Evolutionary conservation across 1,140 invertebrate species (phyloP), one percentile per base, ranked within the genome.

Genomic region (Rhyacophila brunnea): DNA sequence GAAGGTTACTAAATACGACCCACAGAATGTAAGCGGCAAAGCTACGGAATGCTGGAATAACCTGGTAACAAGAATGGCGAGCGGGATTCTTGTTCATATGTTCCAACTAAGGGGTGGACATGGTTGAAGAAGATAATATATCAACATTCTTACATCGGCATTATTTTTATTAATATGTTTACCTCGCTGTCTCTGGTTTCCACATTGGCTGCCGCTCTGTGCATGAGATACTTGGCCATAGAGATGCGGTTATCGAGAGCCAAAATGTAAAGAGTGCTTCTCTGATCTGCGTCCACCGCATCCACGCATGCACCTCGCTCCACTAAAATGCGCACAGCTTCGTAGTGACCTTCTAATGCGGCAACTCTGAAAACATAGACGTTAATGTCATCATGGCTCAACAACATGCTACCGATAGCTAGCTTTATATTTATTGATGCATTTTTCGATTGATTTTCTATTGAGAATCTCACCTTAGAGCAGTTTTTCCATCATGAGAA

Each of bases 401-500:
- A n/a, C n/a, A n/a, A n/a, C n/a, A n/a, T n/a, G n/a, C n/a, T n/a
- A n/a, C n/a, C n/a, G n/a, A n/a, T n/a, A n/a, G n/a, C n/a, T n/a
- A n/a, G n/a, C n/a, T n/a, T n/a, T n/a, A n/a, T n/a, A n/a, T n/a
- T n/a, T n/a, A n/a, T n/a, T n/a, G n/a, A n/a, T n/a, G n/a, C n/a
- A n/a, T n/a, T n/a, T n/a, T n/a, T n/a, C n/a, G n/a, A n/a, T n/a
- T n/a, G n/a, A n/a, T n/a, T n/a, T n/a, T n/a, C n/a, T 28, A 28
- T 28, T 28, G 9, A 9, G 9, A 48, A 15, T 11, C 38, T 52
- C 5, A 86, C 76, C 95, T 85, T n/a, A 98, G 80, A 0, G 95
- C 92, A 4, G 94, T 96, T 75, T 94, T 94, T 4, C 94, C 94
- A 75, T 97, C 94, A 70, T 96, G 92, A 18, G 94, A 92, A 47